These are phyloP conservation scores for Oxyruncus cristatus DNA, from an alignment of 2,113 vertebrate genomes.

Conservation along the genomic window DNA sequence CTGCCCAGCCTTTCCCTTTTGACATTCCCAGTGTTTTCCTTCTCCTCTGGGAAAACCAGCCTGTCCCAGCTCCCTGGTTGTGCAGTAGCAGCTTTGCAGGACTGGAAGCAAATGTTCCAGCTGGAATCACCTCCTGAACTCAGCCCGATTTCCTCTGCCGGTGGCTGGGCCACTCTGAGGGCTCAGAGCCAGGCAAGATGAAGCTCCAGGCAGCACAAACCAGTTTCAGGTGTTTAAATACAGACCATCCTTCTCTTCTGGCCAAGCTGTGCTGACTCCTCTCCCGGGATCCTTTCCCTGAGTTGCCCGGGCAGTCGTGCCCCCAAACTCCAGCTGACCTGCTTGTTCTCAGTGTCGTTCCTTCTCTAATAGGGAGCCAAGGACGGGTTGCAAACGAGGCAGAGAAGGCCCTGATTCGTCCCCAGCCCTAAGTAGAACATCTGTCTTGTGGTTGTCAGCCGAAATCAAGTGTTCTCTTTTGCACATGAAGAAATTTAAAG, in stretches of 20 bases:
- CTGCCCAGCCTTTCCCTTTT: not conserved
- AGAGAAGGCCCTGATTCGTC: not conserved
- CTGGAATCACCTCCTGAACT: not conserved
- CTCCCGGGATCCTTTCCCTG: not conserved
- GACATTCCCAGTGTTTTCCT: not conserved
- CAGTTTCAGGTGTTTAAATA: not conserved
- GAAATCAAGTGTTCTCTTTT: not conserved
- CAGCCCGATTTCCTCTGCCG: not conserved
- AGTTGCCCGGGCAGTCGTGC: not conserved
- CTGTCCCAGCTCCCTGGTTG: not conserved
- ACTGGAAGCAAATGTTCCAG: not conserved
- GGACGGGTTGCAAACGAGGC: not conserved
- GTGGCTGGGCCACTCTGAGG: not conserved
- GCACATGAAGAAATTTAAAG: not conserved
- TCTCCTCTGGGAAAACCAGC: not conserved
- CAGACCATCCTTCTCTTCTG: not conserved
- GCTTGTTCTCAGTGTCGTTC: not conserved
- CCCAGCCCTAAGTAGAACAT: not conserved
- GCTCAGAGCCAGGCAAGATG: not conserved
- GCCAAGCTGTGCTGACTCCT: not conserved
- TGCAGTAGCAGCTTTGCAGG: not conserved
- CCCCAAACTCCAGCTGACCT: not conserved
- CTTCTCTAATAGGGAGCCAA: not conserved
- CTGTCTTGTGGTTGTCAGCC: not conserved
- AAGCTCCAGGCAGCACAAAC: not conserved